Evolutionary conservation across 2,888 invertebrate genomes (phyloP).

Genomic region (Lasioglossum zephyrum): DNA sequence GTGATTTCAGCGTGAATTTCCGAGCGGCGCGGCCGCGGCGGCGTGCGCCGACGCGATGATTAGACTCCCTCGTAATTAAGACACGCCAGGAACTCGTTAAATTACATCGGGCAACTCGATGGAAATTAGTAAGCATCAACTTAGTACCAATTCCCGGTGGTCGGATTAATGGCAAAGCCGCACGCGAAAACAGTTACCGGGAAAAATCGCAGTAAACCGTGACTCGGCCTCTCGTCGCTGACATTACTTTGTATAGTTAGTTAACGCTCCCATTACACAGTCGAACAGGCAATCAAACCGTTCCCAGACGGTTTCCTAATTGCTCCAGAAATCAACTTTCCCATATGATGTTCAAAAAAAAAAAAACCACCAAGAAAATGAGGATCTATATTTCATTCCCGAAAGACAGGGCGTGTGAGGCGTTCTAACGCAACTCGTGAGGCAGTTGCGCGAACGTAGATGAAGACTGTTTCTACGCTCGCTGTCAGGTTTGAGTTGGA

Average conservation of each 20-base stretch:
- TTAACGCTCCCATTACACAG: constrained; percentile 7
- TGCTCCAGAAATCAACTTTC: background rate
- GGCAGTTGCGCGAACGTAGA: background rate
- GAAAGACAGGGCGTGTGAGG: background rate
- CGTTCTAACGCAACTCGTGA: background rate
- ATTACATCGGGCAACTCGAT: constrained; percentile 50
- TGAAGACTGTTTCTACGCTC: background rate
- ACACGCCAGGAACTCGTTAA: constrained; percentile 57
- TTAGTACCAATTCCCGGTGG: constrained; percentile 49
- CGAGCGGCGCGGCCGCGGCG: constrained; percentile 7
- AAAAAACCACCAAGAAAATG: background rate
- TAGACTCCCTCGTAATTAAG: constrained; percentile 55
- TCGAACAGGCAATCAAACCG: background rate
- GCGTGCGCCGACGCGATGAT: constrained; percentile 45
- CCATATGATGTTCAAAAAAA: background rate
- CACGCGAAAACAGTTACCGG: constrained; percentile 38
- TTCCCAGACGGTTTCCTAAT: background rate
- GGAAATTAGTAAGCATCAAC: constrained; percentile 56
- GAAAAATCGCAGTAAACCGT: constrained; percentile 22
- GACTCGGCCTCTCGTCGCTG: background rate
- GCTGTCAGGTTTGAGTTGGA: background rate
- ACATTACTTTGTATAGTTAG: constrained; percentile 7
- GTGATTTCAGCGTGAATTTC: constrained; percentile 45
- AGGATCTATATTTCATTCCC: background rate
- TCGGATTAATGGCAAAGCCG: constrained; percentile 45